These are phyloP conservation scores for Podabrus alpinus DNA, from an alignment of 2,888 invertebrate species.

Conservation along the genomic window DNA sequence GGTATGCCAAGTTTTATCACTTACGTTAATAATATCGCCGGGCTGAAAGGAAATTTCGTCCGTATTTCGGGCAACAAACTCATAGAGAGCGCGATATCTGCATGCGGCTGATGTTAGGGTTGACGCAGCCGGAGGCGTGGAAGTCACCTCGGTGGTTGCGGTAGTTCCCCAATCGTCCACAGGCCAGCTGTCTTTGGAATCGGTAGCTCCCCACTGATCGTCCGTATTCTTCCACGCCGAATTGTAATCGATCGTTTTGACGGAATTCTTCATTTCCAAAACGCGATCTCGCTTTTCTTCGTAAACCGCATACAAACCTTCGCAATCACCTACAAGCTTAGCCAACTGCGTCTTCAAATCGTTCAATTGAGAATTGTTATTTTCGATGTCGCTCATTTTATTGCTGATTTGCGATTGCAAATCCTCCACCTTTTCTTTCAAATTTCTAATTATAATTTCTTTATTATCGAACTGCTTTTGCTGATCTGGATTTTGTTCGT, in stretches of 20 bases:
- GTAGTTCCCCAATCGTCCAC: constrained; percentile 52
- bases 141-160: constrained; percentile 37
- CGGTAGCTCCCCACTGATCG: constrained; percentile 60
- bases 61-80: constrained; percentile 87
- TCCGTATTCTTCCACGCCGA: constrained; percentile 64
- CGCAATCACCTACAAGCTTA: constrained; percentile 70
- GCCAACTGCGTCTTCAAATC: constrained; percentile 71
- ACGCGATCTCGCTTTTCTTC: constrained; percentile 66
- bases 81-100: constrained; percentile 89
- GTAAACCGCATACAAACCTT: constrained; percentile 68
- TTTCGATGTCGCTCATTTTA: constrained; percentile 80
- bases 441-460: constrained; percentile 65
- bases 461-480: constrained; percentile 69
- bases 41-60: constrained; percentile 94
- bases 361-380: constrained; percentile 76
- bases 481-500: constrained; percentile 57
- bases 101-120: constrained; percentile 58
- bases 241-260: constrained; percentile 50
- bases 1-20: constrained; percentile 40
- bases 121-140: constrained; percentile 44
- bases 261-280: constrained; percentile 54
- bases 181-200: constrained; percentile 57
- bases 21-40: constrained; percentile 87
- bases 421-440: constrained; percentile 71
- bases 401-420: constrained; percentile 77